Evolutionary conservation across 2,113 vertebrate species (phyloP).

Genomic region (Bos taurus): ARS-UCD2.0 NC_037334.1:31612001-31612500

Average conservation of each 20-base stretch:
- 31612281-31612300: background rate
- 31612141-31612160: background rate
- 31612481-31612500: slow-evolving; percentile 18
- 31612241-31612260: background rate
- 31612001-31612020: background rate
- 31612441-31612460: background rate
- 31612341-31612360: background rate
- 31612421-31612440: background rate
- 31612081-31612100: background rate
- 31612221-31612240: background rate
- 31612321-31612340: background rate
- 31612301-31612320: background rate
- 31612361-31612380: background rate
- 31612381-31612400: background rate
- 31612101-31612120: background rate
- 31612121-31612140: accelerated
- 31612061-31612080: background rate
- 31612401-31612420: background rate
- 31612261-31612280: background rate
- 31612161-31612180: background rate
- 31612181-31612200: background rate
- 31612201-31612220: background rate
- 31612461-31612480: background rate
- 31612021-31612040: background rate
- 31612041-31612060: background rate